Base-by-base conservation (phyloP, 2,113 vertebrate species). In the Psittacara wagleri region DNA sequence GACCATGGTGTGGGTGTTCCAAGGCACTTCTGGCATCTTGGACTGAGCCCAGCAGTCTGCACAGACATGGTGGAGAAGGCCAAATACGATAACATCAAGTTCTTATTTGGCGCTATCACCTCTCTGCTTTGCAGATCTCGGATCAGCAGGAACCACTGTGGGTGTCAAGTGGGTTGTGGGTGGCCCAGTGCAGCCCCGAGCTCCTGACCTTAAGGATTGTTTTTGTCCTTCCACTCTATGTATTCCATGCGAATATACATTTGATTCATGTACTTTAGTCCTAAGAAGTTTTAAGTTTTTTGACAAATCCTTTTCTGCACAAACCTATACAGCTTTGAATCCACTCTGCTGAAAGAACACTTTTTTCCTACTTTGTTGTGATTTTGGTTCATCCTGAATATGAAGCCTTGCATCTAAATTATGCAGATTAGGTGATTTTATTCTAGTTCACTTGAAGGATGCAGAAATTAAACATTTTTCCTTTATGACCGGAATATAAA, bases 121-220 rank as follows among this genome's bases (percentile, higher is more conserved):
- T 2, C 4, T 16, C 25, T 55, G 41, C 74, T 74, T 74, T 62
- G 81, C 54, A 57, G 35, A 37, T 49, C 41, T n/a, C 46, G 18
- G 13, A 55, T 33, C 52, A 13, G 15, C 25, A 48, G 57, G 24
- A 64, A 44, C 24, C 0, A 2, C 61, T 39, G 13, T 19, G n/a
- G 7, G 59, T 74, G 11, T 37, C 0, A 1, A 52, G 35, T 13
- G 46, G 11, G 4, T 37, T 5, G 1, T 18, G 73, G 15, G 1
- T 29, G 44, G 16, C 74, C 70, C 43, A 78, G 69, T 31, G 62
- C 18, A 69, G 3, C 22, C 5, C n/a, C 54, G 13, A 48, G 12
- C 48, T 80, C 11, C 35, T 48, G 24, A 24, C 35, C 6, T 46
- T 13, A 20, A 63, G 11, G 13, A 29, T 69, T 55, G 1, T 28